These are phyloP conservation scores for Mesorhabditis sp. DNA, from an alignment of 2,888 invertebrate genomes.

Conservation along the genomic window DNA sequence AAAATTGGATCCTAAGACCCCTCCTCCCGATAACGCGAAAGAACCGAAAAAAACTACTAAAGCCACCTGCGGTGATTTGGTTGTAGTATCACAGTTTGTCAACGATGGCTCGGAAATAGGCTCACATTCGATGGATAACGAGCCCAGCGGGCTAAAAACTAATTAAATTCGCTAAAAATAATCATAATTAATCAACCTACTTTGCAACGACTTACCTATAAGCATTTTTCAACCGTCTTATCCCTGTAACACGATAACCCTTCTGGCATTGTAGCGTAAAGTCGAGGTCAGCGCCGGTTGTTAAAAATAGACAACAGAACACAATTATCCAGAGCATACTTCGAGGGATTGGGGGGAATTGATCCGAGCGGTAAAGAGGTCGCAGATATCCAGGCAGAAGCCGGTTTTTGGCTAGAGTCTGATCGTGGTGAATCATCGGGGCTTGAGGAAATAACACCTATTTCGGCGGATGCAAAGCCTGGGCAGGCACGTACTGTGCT, in stretches of 20 bases:
- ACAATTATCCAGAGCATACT: too few species aligned
- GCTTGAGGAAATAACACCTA: too few species aligned
- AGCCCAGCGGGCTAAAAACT: neutral
- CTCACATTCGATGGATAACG: conserved; percentile 5
- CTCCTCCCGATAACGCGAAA: neutral
- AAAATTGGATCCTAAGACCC: too few species aligned
- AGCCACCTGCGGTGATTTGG: neutral
- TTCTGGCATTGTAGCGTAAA: conserved; percentile 1
- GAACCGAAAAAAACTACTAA: neutral
- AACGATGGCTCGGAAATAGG: neutral
- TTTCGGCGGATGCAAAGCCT: too few species aligned
- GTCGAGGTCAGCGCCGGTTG: neutral
- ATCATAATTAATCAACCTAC: neutral
- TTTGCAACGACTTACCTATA: neutral
- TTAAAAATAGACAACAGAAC: too few species aligned
- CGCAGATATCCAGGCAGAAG: too few species aligned
- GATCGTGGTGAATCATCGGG: too few species aligned
- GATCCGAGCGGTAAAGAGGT: too few species aligned
- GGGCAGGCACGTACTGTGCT: too few species aligned
- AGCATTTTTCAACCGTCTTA: neutral
- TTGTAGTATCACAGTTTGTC: neutral
- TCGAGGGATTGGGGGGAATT: too few species aligned
- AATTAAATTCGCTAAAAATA: neutral
- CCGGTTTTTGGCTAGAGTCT: too few species aligned
- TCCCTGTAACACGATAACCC: neutral